phyloP scores from a whole-genome alignment of 2,888 invertebrate species.

The Barypeithes pellucidus region DNA sequence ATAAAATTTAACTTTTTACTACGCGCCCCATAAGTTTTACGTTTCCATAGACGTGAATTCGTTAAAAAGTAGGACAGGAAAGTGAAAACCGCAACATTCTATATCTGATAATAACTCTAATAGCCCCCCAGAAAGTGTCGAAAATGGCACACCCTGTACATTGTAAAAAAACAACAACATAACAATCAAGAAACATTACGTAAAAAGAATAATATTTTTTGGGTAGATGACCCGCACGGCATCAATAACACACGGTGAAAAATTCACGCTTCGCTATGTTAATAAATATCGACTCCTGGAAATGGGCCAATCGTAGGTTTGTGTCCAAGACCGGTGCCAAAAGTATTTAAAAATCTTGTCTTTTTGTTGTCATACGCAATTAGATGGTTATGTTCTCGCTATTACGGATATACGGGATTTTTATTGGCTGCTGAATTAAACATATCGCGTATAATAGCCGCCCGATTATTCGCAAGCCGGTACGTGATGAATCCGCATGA shows the following conservation, averaged over 20 bases:
- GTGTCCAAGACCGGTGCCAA: conserved; percentile 35
- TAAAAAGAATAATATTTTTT: conserved; percentile 25
- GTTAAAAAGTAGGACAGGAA: too few relatives aligned
- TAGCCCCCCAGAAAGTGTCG: too few relatives aligned
- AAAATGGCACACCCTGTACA: background rate
- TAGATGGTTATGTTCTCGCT: conserved; percentile 17
- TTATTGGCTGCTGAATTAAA: conserved; percentile 11
- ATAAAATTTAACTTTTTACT: too few relatives aligned
- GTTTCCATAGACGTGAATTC: too few relatives aligned
- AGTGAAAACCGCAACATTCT: too few relatives aligned
- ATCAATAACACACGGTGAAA: conserved; percentile 33
- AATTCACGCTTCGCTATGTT: conserved; percentile 19
- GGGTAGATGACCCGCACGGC: conserved; percentile 36
- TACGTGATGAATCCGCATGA: too few relatives aligned
- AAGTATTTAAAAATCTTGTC: conserved; percentile 41
- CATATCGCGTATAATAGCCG: background rate
- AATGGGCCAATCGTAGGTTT: conserved; percentile 28
- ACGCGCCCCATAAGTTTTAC: too few relatives aligned
- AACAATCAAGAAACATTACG: background rate
- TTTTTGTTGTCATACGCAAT: conserved; percentile 37
- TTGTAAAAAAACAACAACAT: background rate
- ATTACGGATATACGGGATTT: background rate
- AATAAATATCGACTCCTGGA: conserved; percentile 39
- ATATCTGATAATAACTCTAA: too few relatives aligned
- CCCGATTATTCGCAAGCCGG: background rate